Conservation (phyloP, 2,888 invertebrate genomes). For the Lordiphosa fenestrarum region DNA sequence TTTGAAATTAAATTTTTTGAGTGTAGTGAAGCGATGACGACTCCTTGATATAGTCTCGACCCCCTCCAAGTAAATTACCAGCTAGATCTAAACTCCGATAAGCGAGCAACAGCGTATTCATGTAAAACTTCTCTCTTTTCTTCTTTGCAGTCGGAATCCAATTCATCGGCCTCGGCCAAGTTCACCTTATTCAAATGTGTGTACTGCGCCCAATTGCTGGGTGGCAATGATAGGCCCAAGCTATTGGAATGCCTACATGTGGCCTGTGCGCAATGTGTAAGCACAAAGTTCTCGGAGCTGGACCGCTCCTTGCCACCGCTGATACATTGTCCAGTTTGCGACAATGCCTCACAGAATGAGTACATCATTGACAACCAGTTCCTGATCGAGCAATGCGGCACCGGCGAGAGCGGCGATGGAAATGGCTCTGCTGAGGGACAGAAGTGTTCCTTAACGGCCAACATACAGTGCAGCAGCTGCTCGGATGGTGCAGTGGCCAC, state of each 20-base stretch:
- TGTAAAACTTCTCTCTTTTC: not conserved
- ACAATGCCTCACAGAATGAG: constrained; percentile 86
- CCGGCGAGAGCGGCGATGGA: constrained; percentile 68
- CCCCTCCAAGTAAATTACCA: too few species aligned
- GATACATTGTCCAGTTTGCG: constrained; percentile 86
- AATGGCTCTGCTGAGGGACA: constrained; percentile 52
- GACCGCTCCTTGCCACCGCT: constrained; percentile 79
- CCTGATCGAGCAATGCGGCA: constrained; percentile 83
- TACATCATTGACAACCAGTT: constrained; percentile 93
- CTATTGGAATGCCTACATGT: constrained; percentile 94
- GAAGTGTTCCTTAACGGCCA: constrained; percentile 61
- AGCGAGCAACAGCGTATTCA: not conserved
- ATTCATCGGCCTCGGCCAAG: constrained; percentile 77
- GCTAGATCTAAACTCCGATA: not conserved
- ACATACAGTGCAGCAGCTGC: constrained; percentile 90
- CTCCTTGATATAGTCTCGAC: too few species aligned
- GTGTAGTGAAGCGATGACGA: too few species aligned
- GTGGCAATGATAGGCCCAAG: constrained; percentile 85
- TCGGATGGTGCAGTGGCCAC: constrained; percentile 91
- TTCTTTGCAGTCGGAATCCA: constrained; percentile 73
- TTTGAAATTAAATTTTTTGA: too few species aligned
- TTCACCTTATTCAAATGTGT: constrained; percentile 81
- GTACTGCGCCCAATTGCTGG: constrained; percentile 82
- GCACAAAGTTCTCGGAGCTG: constrained; percentile 83
- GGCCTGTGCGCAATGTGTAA: constrained; percentile 88